Evolutionary conservation across 2,797 vertebrate species (phyloP), one percentile per base, ranked within the genome.

Genomic region (Arrhamphus sclerolepis): DNA sequence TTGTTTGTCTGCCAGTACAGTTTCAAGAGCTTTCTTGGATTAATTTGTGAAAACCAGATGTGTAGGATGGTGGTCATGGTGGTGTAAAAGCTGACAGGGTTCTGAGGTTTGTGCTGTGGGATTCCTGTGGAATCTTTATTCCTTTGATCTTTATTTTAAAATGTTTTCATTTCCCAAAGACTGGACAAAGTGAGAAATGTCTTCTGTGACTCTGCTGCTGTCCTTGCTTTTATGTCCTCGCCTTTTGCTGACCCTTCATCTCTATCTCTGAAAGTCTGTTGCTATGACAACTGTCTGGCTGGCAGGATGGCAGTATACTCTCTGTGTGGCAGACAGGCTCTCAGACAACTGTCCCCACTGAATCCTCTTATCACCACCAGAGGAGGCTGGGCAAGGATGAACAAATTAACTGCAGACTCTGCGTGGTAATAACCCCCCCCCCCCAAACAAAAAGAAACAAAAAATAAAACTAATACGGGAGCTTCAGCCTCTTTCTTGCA

Each of bases 281-380:
- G 80, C 88, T 46, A 88, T 87, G 84, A 74, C 84, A 50, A 89
- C 84, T 58, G 76, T 58, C 63, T 85, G 72, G 68, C 55, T 63
- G 59, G 70, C 46, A 67, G 78, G 70, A 53, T 61, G 81, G 68
- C 75, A 48, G 59, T 50, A 42, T 78, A 66, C 14, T 9, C 40
- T 51, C 6, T 56, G 61, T 48, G 57, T 57, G 61, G 63, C 56
- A 76, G 72, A 58, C 78, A 38, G 61, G 53, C 65, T 70, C 70
- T 18, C 81, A 76, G 81, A 69, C 77, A 63, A 40, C 34, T 63
- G 50, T 79, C 70, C 75, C 80, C 63, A 69, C 63, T 84, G 82
- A 79, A 79, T 83, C 77, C 46, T 65, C 78, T 86, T 83, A 86
- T 84, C 74, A 20, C 65, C 75, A 77, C 56, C 77, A 78, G 55